Percentiles rank a stretch among this genome's conserved stretches.
Conservation (phyloP, 2,888 invertebrate genomes). For the Ormia ochracea region DNA sequence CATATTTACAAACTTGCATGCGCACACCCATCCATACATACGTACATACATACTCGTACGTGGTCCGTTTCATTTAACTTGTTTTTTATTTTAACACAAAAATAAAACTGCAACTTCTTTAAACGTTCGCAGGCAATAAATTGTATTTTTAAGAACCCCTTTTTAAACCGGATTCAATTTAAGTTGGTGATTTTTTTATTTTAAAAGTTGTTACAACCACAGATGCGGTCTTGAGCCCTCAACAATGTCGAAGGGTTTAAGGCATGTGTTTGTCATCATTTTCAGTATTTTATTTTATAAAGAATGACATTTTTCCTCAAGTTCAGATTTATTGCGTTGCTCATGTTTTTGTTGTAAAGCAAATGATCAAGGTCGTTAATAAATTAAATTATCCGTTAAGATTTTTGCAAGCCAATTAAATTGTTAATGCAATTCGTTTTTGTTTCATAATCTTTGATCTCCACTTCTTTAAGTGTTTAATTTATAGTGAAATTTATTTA, state of each 20-base stretch:
- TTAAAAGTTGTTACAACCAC: conserved; percentile 19
- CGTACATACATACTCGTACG: too few species aligned
- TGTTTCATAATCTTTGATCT: background rate
- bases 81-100: background rate
- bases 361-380: conserved; percentile 45
- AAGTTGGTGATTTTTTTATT: conserved; percentile 8
- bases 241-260: background rate
- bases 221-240: too few species aligned
- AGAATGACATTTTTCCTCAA: background rate
- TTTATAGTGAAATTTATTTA: too few species aligned
- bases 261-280: conserved; percentile 21
- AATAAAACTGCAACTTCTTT: conserved; percentile 41
- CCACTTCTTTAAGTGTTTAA: background rate
- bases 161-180: conserved; percentile 52
- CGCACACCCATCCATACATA: too few species aligned
- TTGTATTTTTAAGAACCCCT: conserved; percentile 34
- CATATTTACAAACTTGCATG: too few species aligned
- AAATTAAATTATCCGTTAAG: conserved; percentile 4
- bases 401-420: conserved; percentile 6
- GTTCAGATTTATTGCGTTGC: conserved; percentile 9
- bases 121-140: conserved; percentile 51
- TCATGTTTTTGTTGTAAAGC: conserved; percentile 31
- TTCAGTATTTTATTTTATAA: background rate
- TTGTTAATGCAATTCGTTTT: background rate
- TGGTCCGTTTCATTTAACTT: background rate